Conservation (phyloP, 2,888 invertebrate species). For the Eudemis profundana region DNA sequence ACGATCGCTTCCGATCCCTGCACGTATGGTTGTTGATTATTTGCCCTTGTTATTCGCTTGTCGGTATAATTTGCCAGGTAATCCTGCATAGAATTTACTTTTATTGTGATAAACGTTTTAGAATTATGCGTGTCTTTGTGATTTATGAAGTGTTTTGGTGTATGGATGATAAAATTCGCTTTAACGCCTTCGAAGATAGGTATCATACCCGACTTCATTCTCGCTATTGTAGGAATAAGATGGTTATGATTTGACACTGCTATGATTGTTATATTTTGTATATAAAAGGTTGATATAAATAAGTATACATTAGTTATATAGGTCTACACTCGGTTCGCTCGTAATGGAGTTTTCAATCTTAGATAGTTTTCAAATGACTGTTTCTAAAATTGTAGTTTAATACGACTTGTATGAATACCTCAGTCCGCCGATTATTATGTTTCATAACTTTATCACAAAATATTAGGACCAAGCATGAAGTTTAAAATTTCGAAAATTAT, state of each 20-base stretch:
- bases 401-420: neutral
- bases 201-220: slow-evolving; percentile 15
- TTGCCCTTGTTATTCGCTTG: slow-evolving; percentile 59
- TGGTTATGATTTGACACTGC: slow-evolving; percentile 24
- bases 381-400: neutral
- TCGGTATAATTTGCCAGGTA: slow-evolving; percentile 66
- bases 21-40: slow-evolving; percentile 46
- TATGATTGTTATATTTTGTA: slow-evolving; percentile 36
- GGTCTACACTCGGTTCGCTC: slow-evolving; percentile 16
- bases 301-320: too few relatives aligned
- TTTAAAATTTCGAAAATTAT: slow-evolving; percentile 1
- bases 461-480: slow-evolving; percentile 15
- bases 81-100: slow-evolving; percentile 55
- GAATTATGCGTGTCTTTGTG: slow-evolving; percentile 52
- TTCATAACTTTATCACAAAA: neutral
- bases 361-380: slow-evolving; percentile 36
- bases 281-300: slow-evolving; percentile 35
- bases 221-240: slow-evolving; percentile 6
- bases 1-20: slow-evolving; percentile 44
- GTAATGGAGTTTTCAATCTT: slow-evolving; percentile 19
- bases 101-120: slow-evolving; percentile 46
- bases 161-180: slow-evolving; percentile 32
- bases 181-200: slow-evolving; percentile 17
- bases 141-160: slow-evolving; percentile 54
- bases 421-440: neutral